Conservation (phyloP, 2,113 vertebrate genomes). For the Triplophysa siluroides region DNA sequence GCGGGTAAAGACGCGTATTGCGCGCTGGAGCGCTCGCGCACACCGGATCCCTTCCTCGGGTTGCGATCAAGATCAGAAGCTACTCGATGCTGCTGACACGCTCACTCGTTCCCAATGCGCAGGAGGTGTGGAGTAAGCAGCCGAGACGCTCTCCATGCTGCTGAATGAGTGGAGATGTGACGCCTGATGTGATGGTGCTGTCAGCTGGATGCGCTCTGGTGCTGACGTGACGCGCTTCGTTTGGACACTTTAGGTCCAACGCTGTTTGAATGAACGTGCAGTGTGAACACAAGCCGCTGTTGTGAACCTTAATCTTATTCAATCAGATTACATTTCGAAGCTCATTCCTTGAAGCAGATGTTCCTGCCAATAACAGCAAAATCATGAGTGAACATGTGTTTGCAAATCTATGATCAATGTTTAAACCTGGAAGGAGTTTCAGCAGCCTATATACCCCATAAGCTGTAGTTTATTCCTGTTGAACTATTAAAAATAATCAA, state of each 20-base stretch:
- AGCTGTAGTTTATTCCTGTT: too few species aligned
- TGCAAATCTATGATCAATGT: too few species aligned
- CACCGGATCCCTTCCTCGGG: neutral
- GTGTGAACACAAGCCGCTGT: neutral
- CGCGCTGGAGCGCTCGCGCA: too few species aligned
- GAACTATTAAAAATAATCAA: too few species aligned
- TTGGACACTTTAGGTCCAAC: neutral
- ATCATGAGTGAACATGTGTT: too few species aligned
- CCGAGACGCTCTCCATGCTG: neutral
- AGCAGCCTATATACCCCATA: too few species aligned
- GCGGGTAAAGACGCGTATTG: neutral
- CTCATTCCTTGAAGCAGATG: neutral
- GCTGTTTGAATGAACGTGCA: neutral
- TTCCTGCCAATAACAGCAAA: neutral
- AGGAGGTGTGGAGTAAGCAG: neutral
- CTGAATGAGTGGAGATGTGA: neutral
- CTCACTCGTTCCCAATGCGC: neutral
- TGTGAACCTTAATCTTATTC: neutral
- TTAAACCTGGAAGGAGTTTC: too few species aligned
- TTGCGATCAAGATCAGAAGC: neutral
- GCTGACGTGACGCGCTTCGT: slow-evolving; percentile 13
- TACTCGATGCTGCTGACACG: neutral
- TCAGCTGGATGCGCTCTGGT: neutral
- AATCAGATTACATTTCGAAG: neutral
- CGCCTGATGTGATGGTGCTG: neutral